Evolutionary conservation across 2,113 vertebrate species (phyloP), one percentile per base, ranked within the genome.

Genomic region (Amazona guildingii): DNA sequence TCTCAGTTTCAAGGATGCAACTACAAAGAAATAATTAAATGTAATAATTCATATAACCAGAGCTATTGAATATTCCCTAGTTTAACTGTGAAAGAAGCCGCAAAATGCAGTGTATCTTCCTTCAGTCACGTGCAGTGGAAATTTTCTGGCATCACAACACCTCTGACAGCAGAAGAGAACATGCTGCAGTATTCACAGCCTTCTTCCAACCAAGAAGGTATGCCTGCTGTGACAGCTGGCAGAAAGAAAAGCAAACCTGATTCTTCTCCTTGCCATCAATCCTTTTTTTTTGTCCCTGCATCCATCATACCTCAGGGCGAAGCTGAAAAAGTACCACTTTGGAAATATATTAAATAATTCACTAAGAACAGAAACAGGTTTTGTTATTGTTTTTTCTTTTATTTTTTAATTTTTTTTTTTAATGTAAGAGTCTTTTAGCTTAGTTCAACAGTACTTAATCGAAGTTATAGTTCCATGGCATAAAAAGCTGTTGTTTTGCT

Each of bases 91-190:
- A 79, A 93, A 90, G 76, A 68, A 83, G 75, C 54, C 31, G 1
- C 59, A 80, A 90, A 94, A 74, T 13, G 10, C 48, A 9, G 27
- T 1, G 0, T 73, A 7, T 70, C 63, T 35, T 91, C 88, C 35
- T 68, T 17, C 0, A 2, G 41, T 86, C 92, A 83, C 3, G 3
- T 80, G 84, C 85, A 80, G 27, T 75, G 79, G 92, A 91, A 90
- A 95, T 93, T 93, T 95, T 88, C 92, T 86, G 90, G 68, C 79
- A 73, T 55, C 59, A 33, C 74, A 52, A 23, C 17, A 85, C 44
- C 37, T 73, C 78, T 70, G 75, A 80, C 88, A 80, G 49, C 62
- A 61, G 87, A 48, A 29, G 17, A 77, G 41, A 80, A 59, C 2
- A 0, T 3, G 41, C 46, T 52, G 25, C 79, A 76, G 64, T 54